Evolutionary conservation across 2,113 vertebrate species (phyloP).

Genomic region (Trematomus loennbergii): DNA sequence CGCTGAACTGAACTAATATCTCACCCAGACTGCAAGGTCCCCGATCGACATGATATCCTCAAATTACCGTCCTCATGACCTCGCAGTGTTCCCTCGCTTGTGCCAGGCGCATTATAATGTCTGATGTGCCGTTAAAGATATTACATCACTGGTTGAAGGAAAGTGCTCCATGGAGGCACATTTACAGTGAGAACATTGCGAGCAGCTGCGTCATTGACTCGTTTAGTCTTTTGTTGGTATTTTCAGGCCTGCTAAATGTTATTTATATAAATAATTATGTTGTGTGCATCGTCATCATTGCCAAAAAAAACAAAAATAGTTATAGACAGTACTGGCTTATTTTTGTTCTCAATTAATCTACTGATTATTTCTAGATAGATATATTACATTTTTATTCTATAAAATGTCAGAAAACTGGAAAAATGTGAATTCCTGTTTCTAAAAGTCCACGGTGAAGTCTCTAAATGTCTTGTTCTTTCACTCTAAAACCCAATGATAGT

Average conservation of each 20-base stretch:
- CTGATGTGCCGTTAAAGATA: background rate
- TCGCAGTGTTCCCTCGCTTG: background rate
- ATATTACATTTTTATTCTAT: no score
- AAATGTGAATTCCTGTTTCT: no score
- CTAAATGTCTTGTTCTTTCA: no score
- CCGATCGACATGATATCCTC: background rate
- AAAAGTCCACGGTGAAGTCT: no score
- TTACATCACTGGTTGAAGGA: background rate
- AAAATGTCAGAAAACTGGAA: no score
- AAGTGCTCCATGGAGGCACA: background rate
- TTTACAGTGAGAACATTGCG: background rate
- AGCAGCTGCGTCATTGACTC: background rate
- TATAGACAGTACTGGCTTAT: no score
- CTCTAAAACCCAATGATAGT: no score
- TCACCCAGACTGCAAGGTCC: slow-evolving; percentile 1
- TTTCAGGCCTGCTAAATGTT: slow-evolving; percentile 5
- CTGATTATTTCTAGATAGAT: no score
- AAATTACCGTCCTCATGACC: slow-evolving; percentile 16
- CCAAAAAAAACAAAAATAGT: no score
- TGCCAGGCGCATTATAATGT: background rate
- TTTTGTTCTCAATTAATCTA: no score
- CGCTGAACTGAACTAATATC: slow-evolving; percentile 24
- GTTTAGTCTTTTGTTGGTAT: background rate
- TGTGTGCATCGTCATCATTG: background rate
- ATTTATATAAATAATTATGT: background rate